Evolutionary conservation across 2,888 invertebrate species (phyloP).

Genomic region (Hypolimnas misippus): DNA sequence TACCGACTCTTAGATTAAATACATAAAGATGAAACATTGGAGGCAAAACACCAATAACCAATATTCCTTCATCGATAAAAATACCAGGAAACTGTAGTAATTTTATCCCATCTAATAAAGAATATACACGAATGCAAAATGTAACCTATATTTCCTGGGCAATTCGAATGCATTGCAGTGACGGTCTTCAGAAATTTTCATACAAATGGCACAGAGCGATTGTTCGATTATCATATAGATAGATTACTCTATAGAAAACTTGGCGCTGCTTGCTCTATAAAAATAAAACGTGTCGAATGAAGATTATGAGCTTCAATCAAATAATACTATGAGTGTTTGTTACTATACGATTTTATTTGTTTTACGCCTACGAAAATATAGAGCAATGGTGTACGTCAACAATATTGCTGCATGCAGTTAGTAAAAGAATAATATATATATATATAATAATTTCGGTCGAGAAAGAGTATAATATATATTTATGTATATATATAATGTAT

Average conservation of each 20-base stretch:
- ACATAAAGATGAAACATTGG: no score
- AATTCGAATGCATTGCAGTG: slow-evolving; percentile 54
- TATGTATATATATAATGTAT: no score
- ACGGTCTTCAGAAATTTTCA: slow-evolving; percentile 58
- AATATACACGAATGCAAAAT: slow-evolving; percentile 32
- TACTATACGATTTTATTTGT: slow-evolving; percentile 6
- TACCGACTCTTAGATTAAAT: no score
- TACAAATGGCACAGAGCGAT: slow-evolving; percentile 62
- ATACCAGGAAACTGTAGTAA: not conserved
- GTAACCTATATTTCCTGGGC: slow-evolving; percentile 38
- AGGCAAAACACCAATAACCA: no score
- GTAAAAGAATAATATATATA: no score
- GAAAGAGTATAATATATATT: no score
- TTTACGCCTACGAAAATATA: not conserved
- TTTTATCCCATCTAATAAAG: slow-evolving; percentile 18
- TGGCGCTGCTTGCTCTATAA: slow-evolving; percentile 31
- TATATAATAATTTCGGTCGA: no score
- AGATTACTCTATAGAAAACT: slow-evolving; percentile 44
- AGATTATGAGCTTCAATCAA: slow-evolving; percentile 24
- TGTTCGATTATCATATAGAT: slow-evolving; percentile 68
- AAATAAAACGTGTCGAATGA: slow-evolving; percentile 35
- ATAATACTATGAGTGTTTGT: slow-evolving; percentile 7
- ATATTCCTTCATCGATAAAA: not conserved
- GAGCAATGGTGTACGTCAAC: no score
- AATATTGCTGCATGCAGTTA: no score